Conservation (phyloP, 1,140 invertebrate species). For the Aphaenogaster ashmeadi region DNA sequence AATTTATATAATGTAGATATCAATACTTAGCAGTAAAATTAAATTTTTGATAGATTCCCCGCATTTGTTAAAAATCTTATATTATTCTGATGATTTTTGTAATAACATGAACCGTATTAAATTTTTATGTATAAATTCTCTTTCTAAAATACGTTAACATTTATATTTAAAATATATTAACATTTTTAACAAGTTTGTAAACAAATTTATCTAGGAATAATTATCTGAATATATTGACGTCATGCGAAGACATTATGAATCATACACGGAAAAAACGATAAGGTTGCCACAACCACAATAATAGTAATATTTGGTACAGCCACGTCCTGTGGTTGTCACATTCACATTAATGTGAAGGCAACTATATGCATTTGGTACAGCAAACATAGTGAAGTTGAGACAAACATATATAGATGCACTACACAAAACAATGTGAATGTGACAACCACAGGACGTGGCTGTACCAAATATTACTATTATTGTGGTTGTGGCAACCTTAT, state of each 20-base stretch:
- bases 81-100: neutral
- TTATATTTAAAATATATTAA: neutral
- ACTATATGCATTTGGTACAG: too few relatives aligned
- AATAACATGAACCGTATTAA: neutral
- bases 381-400: too few relatives aligned
- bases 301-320: too few relatives aligned
- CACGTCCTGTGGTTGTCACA: too few relatives aligned
- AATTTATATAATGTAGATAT: neutral
- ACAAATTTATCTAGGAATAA: neutral
- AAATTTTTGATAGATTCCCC: neutral
- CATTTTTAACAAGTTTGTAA: neutral
- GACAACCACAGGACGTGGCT: too few relatives aligned
- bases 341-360: too few relatives aligned
- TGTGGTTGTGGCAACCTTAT: too few relatives aligned
- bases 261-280: too few relatives aligned
- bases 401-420: too few relatives aligned
- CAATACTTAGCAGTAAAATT: neutral
- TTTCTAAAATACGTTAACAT: neutral
- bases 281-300: too few relatives aligned
- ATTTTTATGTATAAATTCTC: neutral
- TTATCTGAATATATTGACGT: neutral
- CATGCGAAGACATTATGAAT: neutral
- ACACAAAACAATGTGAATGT: too few relatives aligned
- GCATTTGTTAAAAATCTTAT: neutral
- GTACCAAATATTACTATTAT: too few relatives aligned